These are phyloP conservation scores for Pandion haliaetus DNA, from an alignment of 2,113 vertebrate genomes.

Conservation along the genomic window DNA sequence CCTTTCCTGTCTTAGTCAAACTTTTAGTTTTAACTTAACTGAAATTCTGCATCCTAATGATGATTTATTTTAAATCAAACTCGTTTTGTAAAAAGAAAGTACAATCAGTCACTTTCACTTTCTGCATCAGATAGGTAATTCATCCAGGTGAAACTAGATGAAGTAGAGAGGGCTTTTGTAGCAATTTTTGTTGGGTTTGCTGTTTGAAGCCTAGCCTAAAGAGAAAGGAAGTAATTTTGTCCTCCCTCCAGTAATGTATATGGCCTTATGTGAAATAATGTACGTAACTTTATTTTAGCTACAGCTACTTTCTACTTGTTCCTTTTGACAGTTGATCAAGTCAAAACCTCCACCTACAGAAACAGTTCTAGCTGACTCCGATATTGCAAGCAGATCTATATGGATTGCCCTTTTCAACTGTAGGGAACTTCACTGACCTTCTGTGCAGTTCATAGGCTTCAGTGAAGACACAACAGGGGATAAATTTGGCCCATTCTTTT, in stretches of 20 bases:
- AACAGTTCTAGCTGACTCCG: neutral
- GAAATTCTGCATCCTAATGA: neutral
- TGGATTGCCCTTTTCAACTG: neutral
- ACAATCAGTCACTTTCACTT: neutral
- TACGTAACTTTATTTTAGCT: neutral
- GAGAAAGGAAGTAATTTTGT: neutral
- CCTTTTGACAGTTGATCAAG: neutral
- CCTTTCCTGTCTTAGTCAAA: neutral
- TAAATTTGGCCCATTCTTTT: neutral
- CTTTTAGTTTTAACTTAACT: neutral
- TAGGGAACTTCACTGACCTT: neutral
- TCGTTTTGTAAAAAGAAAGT: neutral
- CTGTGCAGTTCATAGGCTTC: neutral
- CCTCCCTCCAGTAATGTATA: neutral
- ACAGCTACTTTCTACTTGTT: neutral
- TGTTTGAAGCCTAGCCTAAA: neutral
- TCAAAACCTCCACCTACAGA: neutral
- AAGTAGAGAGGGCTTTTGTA: neutral
- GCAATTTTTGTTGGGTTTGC: neutral
- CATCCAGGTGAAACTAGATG: neutral
- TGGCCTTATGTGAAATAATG: neutral
- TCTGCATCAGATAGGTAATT: neutral
- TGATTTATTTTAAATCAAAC: neutral
- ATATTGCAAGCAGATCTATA: neutral
- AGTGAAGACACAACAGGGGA: neutral